Percentiles rank a stretch among this genome's conserved stretches.
phyloP scores from a whole-genome alignment of 2,888 invertebrate genomes.

The Pseudeuparius sepicola region DNA sequence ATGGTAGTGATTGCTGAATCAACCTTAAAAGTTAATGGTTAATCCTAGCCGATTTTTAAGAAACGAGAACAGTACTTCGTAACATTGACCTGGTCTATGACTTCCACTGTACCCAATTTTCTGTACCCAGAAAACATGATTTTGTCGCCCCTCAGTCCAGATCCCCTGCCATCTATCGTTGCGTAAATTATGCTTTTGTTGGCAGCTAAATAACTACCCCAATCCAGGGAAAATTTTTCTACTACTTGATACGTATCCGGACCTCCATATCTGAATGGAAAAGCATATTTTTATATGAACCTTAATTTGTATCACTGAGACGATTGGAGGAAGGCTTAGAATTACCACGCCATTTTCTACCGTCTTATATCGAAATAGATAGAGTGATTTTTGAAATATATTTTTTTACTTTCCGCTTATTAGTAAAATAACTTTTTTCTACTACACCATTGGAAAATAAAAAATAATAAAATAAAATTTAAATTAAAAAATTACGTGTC shows the following conservation, averaged over 20 bases:
- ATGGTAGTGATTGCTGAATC: slow-evolving; percentile 54
- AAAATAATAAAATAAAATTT: no score
- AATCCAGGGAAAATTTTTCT: slow-evolving; percentile 72
- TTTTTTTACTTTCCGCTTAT: no score
- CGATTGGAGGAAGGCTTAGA: no score
- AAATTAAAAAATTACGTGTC: no score
- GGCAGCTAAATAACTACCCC: slow-evolving; percentile 80
- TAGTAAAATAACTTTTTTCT: no score
- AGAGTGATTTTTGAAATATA: no score
- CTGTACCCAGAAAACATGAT: slow-evolving; percentile 76
- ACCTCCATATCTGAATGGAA: slow-evolving; percentile 68
- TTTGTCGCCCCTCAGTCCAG: slow-evolving; percentile 74
- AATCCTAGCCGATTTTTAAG: background rate
- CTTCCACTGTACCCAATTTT: slow-evolving; percentile 79
- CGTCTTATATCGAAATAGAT: no score
- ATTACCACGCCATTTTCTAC: no score
- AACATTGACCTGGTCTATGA: slow-evolving; percentile 82
- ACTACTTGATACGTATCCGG: slow-evolving; percentile 82
- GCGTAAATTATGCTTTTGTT: slow-evolving; percentile 80
- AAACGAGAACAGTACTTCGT: slow-evolving; percentile 47
- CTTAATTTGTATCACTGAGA: no score
- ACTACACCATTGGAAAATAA: no score
- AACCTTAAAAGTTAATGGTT: background rate
- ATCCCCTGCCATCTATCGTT: slow-evolving; percentile 83
- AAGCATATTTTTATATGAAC: no score